phyloP scores from a whole-genome alignment of 2,888 invertebrate genomes.

The Spodoptera exigua region DNA sequence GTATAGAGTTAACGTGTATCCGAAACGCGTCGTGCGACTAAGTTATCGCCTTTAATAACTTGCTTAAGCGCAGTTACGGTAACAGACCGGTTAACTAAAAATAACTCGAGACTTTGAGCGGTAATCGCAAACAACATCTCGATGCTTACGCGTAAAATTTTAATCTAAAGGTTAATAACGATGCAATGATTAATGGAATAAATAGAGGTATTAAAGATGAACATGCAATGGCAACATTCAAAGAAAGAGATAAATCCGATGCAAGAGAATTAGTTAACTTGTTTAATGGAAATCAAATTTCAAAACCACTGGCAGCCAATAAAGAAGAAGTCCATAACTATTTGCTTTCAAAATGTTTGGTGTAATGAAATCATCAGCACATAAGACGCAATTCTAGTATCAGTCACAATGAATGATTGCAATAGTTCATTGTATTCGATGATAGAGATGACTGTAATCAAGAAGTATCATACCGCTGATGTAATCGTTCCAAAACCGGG shows the following conservation, averaged over 20 bases:
- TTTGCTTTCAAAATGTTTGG: constrained; percentile 35
- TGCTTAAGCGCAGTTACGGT: constrained; percentile 60
- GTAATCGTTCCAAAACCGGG: constrained; percentile 39
- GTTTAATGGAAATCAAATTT: constrained; percentile 13
- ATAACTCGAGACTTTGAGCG: constrained; percentile 54
- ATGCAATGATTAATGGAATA: constrained; percentile 30
- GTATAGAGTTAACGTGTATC: constrained; percentile 1
- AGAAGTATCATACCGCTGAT: constrained; percentile 26
- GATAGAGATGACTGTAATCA: constrained; percentile 37
- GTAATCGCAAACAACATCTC: constrained; percentile 53
- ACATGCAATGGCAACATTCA: constrained; percentile 15
- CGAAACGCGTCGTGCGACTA: constrained; percentile 7
- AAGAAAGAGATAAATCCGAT: constrained; percentile 15
- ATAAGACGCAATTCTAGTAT: constrained; percentile 9
- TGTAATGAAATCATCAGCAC: constrained; percentile 35
- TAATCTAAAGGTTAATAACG: constrained; percentile 34
- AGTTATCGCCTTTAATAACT: constrained; percentile 45
- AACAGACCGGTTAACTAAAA: constrained; percentile 65
- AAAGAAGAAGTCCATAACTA: constrained; percentile 25
- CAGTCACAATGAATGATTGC: constrained; percentile 26
- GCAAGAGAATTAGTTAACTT: constrained; percentile 12
- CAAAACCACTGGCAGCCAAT: constrained; percentile 30
- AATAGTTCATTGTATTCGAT: constrained; percentile 37
- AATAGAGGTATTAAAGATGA: constrained; percentile 21
- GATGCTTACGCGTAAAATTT: constrained; percentile 38